Percentiles rank a stretch among this genome's conserved stretches.
Conservation (phyloP, 2,113 vertebrate genomes). For the Crotalus tigris region DNA sequence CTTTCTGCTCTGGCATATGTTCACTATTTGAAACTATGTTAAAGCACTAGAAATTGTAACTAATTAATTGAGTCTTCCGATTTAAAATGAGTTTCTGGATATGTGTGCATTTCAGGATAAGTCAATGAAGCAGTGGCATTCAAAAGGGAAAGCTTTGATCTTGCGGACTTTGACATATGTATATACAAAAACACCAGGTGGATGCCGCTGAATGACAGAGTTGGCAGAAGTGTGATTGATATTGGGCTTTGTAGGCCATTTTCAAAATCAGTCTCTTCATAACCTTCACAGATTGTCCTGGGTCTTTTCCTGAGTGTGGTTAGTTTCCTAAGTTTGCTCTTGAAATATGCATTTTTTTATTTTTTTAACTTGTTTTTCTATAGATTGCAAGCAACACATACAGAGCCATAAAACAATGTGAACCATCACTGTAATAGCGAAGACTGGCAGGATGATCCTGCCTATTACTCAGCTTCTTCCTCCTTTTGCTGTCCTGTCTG, state of each 20-base stretch:
- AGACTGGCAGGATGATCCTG: not conserved
- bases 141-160: not conserved
- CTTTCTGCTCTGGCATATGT: not conserved
- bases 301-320: not conserved
- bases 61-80: not conserved
- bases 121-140: not conserved
- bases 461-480: not conserved
- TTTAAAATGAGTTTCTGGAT: not conserved
- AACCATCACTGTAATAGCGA: not conserved
- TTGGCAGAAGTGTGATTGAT: not conserved
- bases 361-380: not conserved
- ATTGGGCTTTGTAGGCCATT: not conserved
- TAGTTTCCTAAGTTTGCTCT: not conserved
- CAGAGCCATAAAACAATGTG: not conserved
- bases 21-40: not conserved
- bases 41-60: not conserved
- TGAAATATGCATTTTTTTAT: not conserved
- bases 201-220: not conserved
- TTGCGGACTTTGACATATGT: not conserved
- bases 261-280: not conserved
- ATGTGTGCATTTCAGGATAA: not conserved
- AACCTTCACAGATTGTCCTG: not conserved
- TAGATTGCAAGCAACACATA: not conserved
- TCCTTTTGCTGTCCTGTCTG: not conserved
- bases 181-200: not conserved